Evolutionary conservation across 2,797 vertebrate genomes (phyloP).

Genomic region (Lepus oiostolus): DNA sequence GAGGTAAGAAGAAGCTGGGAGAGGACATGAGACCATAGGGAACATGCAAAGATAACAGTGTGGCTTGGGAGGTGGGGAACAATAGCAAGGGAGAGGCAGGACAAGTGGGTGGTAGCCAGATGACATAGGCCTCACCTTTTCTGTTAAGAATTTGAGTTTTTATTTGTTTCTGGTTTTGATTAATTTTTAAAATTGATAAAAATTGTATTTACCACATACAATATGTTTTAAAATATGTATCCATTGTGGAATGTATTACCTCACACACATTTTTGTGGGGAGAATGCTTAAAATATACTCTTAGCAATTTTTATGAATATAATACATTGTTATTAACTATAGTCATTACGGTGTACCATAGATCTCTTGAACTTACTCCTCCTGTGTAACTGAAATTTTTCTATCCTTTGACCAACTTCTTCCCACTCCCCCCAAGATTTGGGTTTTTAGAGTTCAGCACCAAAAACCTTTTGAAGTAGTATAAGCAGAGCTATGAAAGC

Average conservation of each 20-base stretch:
- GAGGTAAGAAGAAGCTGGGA: background rate
- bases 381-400: background rate
- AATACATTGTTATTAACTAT: background rate
- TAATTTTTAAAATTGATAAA: background rate
- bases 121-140: background rate
- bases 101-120: background rate
- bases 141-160: background rate
- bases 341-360: background rate
- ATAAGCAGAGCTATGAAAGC: background rate
- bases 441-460: background rate
- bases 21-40: background rate
- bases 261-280: background rate
- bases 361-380: background rate
- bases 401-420: background rate
- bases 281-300: background rate
- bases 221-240: constrained; percentile 28
- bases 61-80: background rate
- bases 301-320: background rate
- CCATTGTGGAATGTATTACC: background rate
- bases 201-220: background rate
- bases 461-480: background rate
- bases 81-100: background rate
- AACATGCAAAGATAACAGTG: background rate
- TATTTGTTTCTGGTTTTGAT: background rate
- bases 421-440: background rate